These are phyloP conservation scores for Sturmia bella DNA, from an alignment of 2,888 invertebrate species.

Conservation along the genomic window DNA sequence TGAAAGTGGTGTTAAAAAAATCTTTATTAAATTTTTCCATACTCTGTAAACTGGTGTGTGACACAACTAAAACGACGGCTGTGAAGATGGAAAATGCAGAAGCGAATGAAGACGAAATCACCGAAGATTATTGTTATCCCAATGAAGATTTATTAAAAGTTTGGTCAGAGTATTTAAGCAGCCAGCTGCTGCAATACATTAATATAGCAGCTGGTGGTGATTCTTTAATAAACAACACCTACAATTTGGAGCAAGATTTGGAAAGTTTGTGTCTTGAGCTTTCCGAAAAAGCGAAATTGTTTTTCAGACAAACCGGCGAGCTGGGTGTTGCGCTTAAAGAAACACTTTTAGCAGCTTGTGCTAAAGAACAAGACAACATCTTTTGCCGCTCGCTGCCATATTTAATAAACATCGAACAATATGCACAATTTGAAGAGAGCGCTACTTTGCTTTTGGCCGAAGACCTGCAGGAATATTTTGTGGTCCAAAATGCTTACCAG, in stretches of 20 bases:
- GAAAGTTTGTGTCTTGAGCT: conserved; percentile 74
- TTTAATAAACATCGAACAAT: conserved; percentile 74
- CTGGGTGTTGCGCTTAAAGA: conserved; percentile 74
- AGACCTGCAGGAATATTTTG: conserved; percentile 75
- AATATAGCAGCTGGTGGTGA: conserved; percentile 75
- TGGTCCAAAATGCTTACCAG: conserved; percentile 72
- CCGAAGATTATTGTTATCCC: conserved; percentile 78
- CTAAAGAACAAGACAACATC: conserved; percentile 72
- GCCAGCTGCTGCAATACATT: conserved; percentile 74
- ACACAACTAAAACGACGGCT: conserved; percentile 59
- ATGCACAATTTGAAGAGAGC: conserved; percentile 77
- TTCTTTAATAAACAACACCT: conserved; percentile 69
- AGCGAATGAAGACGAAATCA: conserved; percentile 75
- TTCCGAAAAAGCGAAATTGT: conserved; percentile 74
- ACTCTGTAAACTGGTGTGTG: conserved; percentile 77
- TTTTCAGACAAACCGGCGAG: conserved; percentile 75
- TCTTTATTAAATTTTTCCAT: conserved; percentile 76
- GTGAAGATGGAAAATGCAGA: conserved; percentile 60
- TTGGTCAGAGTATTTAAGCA: conserved; percentile 77
- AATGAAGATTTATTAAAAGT: conserved; percentile 77
- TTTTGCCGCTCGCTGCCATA: conserved; percentile 75
- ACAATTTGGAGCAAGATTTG: conserved; percentile 56
- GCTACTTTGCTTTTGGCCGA: conserved; percentile 77
- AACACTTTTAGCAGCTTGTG: conserved; percentile 74
- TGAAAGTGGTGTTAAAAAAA: conserved; percentile 72